Base-by-base conservation (phyloP, 2,888 invertebrate species). In the Neoascia interrupta region DNA sequence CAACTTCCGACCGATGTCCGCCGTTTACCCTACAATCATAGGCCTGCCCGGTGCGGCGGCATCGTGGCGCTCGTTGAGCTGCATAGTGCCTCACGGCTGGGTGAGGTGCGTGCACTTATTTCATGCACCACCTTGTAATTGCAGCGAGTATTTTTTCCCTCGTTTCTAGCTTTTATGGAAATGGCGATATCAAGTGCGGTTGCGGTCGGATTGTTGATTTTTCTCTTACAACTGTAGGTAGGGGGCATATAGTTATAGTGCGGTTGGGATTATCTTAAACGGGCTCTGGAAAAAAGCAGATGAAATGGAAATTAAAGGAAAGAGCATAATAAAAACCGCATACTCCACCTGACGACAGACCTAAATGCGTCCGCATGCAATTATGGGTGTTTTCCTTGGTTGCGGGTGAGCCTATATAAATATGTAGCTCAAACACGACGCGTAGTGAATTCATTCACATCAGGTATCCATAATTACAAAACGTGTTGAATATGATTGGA, bases 391-490 rank as follows among this genome's bases (percentile, higher is more conserved):
- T 51, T 51, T 54, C 23, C 66, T 43, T 37, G 51, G 31, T 60
- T 60, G 58, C 56, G 73, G 66, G 64, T 53, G 66, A 66, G 58
- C 53, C 18, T 58, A 66, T 66, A n/a, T n/a, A n/a, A n/a, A n/a
- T n/a, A n/a, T n/a, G n/a, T 49, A 49, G 36, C 28, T 11, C n/a
- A 21, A 31, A 37, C 31, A 15, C 41, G 31, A 8, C 3, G 31
- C 49, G 10, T 56, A 13, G 23, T 70, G 47, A 47, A 60, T 66
- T 64, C 60, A 76, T 76, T 76, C 76, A 60, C 45, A 58, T 76
- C 70, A 76, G 70, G 31, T 75, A 76, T 64, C 70, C 21, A 54
- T 76, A 76, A 76, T 76, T 76, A 39, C 34, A 53, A 72, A 64
- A 76, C 76, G 76, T 76, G 76, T 36, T 45, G 64, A 47, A 39